phyloP scores from a whole-genome alignment of 2,888 invertebrate species.

The Miltochrista miniata region DNA sequence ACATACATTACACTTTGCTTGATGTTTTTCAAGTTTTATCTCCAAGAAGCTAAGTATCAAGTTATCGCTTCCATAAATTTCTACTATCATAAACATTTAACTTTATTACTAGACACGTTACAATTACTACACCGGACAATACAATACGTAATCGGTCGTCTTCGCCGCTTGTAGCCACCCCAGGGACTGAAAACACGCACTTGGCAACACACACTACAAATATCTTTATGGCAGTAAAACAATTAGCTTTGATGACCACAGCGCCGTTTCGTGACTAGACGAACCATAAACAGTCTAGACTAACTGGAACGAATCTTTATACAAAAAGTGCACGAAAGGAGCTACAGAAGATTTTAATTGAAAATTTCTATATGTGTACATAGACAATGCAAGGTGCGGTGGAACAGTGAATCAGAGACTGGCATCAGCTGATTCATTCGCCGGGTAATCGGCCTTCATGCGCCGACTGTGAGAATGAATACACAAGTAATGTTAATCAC shows the following conservation, averaged over 20 bases:
- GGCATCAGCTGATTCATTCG: conserved; percentile 74
- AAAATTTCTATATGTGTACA: conserved; percentile 33
- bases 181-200: not conserved
- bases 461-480: conserved; percentile 61
- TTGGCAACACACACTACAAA: conserved; percentile 3
- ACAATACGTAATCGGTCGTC: too few relatives aligned
- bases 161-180: not conserved
- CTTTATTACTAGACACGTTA: too few relatives aligned
- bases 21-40: too few relatives aligned
- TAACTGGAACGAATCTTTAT: conserved; percentile 18
- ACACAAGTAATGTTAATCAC: conserved; percentile 55
- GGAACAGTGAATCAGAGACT: conserved; percentile 59
- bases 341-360: conserved; percentile 35
- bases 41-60: too few relatives aligned
- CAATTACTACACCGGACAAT: too few relatives aligned
- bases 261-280: conserved; percentile 19
- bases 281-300: conserved; percentile 23
- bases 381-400: conserved; percentile 59
- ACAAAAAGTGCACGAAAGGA: conserved; percentile 28
- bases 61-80: too few relatives aligned
- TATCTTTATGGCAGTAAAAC: conserved; percentile 9
- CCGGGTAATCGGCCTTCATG: conserved; percentile 63
- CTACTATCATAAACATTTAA: too few relatives aligned
- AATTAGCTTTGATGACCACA: conserved; percentile 25
- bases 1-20: too few relatives aligned